These are phyloP conservation scores for Ctenochaetus hawaiiensis DNA, from an alignment of 2,797 vertebrate genomes.

Conservation along the genomic window DNA sequence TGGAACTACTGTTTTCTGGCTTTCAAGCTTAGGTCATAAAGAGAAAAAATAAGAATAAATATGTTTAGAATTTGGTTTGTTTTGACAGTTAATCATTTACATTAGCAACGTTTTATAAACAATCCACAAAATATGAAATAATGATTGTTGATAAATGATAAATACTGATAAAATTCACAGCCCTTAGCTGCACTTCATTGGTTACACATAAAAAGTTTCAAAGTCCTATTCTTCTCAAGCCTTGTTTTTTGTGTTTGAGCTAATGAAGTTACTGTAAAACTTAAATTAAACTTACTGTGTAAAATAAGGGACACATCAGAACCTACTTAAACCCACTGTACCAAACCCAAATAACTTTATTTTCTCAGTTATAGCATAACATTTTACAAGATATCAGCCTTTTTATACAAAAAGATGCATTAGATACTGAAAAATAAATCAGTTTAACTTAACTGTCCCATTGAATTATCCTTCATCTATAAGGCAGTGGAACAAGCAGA, in stretches of 20 bases:
- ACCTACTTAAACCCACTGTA: not conserved
- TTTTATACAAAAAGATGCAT: not conserved
- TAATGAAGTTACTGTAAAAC: no score
- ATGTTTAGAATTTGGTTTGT: not conserved
- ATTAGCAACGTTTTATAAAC: not conserved
- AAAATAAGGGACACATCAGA: not conserved
- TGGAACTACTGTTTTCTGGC: not conserved
- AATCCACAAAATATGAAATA: no score
- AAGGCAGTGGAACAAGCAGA: not conserved
- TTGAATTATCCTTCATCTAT: not conserved
- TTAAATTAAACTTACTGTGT: no score
- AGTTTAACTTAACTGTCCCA: not conserved
- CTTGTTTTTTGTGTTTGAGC: no score
- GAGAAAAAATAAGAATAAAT: not conserved
- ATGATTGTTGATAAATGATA: not conserved
- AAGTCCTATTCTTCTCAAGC: no score
- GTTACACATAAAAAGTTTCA: no score
- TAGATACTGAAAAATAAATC: not conserved
- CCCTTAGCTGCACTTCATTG: no score
- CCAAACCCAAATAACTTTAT: not conserved
- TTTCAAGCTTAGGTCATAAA: not conserved
- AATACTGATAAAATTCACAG: not conserved
- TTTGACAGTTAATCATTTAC: not conserved
- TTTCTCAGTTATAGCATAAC: fast-evolving
- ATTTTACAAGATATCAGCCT: not conserved